Base-by-base conservation (phyloP, 1,140 invertebrate genomes). In the Adelges cooleyi region DNA sequence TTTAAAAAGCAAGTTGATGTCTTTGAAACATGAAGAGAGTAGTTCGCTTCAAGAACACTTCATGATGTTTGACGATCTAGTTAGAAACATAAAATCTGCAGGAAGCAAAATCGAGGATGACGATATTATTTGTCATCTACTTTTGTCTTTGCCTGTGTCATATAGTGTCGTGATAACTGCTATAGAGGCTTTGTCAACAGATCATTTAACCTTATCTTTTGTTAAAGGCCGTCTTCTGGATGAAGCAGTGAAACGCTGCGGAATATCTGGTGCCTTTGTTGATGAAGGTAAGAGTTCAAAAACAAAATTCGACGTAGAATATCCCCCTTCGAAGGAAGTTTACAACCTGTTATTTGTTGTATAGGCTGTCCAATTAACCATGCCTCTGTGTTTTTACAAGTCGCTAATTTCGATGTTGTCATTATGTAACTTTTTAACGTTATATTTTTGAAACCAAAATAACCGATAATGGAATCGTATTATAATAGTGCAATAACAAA, bases 181-280 rank as follows among this genome's bases (percentile, higher is more conserved):
- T 9, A 71, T 78, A 10, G 74, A 77, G 70, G 76, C 75, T 3
- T 59, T 76, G 29, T 66, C 71, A 0, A 71, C 73, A 54, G 70
- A 73, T 53, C 72, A 72, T 66, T 65, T 74, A 62, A 74, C 69
- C 20, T 70, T 74, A 48, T 69, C 66, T 25, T 76, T 75, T 71
- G 73, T 76, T 13, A 76, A 77, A 70, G 72, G 69, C 15, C 50
- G 72, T 62, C 67, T 76, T 13, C 67, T 75, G 11, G 75, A 76
- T 65, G 36, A 36, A 36, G 13, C 6, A 36, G 33, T 36, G 33
- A 36, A 36, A 36, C 33, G 33, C 33, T 36, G 33, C 13, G 33
- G 33, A 36, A 36, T 36, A 36, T 36, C 33, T 36, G 33, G 33
- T 36, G 33, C 33, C 6, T 8, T 8, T 8, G 33, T 36, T 36